Percentiles rank a stretch among this genome's conserved stretches.
Conservation (phyloP, 1,140 invertebrate species). For the Dermatophagoides farinae region DNA sequence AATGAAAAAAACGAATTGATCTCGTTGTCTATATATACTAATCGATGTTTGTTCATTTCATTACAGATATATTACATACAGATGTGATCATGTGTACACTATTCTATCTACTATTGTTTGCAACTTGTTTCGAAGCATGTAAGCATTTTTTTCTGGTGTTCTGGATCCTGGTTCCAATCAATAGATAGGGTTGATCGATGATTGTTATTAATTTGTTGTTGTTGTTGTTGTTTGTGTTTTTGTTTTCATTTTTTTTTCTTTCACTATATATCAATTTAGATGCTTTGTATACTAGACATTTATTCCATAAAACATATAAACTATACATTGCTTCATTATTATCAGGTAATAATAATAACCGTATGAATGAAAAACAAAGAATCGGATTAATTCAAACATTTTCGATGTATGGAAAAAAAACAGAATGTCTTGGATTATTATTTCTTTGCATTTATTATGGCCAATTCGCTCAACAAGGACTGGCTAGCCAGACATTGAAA, state of each 20-base stretch:
- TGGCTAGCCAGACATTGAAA: slow-evolving; percentile 34
- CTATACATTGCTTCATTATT: slow-evolving; percentile 50
- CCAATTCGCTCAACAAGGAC: slow-evolving; percentile 45
- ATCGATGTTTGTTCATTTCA: no score
- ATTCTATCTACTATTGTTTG: slow-evolving; percentile 23
- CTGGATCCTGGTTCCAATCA: no score
- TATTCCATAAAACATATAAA: slow-evolving; percentile 70
- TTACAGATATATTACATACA: slow-evolving; percentile 29
- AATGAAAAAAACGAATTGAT: neutral
- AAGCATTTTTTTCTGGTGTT: slow-evolving; percentile 19
- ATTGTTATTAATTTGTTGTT: neutral
- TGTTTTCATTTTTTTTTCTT: neutral
- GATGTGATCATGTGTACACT: slow-evolving; percentile 26
- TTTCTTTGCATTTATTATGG: slow-evolving; percentile 42
- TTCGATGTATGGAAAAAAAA: neutral
- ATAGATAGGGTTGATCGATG: no score
- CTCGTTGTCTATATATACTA: no score
- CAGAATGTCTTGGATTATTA: slow-evolving; percentile 37
- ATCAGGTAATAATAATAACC: no score
- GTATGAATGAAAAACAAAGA: neutral
- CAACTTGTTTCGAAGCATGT: slow-evolving; percentile 23
- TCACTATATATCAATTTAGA: slow-evolving; percentile 33
- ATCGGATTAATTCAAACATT: neutral
- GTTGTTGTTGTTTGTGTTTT: neutral
- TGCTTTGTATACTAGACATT: slow-evolving; percentile 33